Evolutionary conservation across 1,140 invertebrate species (phyloP).

Genomic region (Polypedilum vanderplanki): DNA sequence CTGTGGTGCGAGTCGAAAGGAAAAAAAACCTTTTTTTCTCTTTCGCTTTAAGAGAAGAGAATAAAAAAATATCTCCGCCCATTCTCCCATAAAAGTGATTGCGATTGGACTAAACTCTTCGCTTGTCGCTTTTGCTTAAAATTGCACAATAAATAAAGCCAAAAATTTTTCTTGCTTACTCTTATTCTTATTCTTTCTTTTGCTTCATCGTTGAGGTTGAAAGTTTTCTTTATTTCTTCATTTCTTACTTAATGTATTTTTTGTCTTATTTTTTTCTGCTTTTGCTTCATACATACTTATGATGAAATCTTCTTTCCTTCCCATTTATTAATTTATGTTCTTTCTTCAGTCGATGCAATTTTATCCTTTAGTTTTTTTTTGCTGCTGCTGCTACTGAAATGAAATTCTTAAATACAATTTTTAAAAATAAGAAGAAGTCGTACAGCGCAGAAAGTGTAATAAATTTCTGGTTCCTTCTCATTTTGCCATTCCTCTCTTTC

Average conservation of each 20-base stretch:
- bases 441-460: constrained; percentile 1
- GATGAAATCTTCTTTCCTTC: too few species aligned
- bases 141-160: constrained; percentile 25
- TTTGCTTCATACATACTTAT: background rate
- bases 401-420: background rate
- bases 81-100: constrained; percentile 15
- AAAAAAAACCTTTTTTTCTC: background rate
- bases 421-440: background rate
- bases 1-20: background rate
- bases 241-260: too few species aligned
- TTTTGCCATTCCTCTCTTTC: background rate
- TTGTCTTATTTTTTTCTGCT: constrained; percentile 1
- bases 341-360: background rate
- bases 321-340: constrained; percentile 7
- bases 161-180: background rate
- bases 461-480: constrained; percentile 20
- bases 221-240: too few species aligned
- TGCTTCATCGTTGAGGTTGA: too few species aligned
- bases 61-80: constrained; percentile 22
- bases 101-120: constrained; percentile 23
- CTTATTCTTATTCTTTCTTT: constrained; percentile 19
- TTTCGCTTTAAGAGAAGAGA: background rate
- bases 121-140: constrained; percentile 16
- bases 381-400: background rate
- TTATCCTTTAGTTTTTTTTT: too few species aligned